phyloP scores from a whole-genome alignment of 2,113 vertebrate species.

The Pangasianodon hypophthalmus region DNA sequence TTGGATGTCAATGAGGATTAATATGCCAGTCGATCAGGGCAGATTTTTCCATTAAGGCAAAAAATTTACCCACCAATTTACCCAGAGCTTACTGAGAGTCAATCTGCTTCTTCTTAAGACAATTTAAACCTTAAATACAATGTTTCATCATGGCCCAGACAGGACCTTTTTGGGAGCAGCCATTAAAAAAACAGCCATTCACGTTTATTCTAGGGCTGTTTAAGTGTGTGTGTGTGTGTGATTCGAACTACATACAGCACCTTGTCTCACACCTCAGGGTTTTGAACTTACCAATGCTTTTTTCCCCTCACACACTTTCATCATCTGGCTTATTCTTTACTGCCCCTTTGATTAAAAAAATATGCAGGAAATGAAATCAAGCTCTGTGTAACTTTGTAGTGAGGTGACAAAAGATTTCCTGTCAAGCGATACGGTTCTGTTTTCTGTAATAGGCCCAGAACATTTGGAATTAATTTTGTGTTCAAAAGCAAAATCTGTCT shows the following conservation, averaged over 20 bases:
- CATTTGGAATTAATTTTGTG: constrained; percentile 39
- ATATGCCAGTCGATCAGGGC: not conserved
- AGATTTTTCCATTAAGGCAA: not conserved
- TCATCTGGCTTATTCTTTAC: not conserved
- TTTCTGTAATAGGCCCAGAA: constrained; percentile 7
- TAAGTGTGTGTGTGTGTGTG: not conserved
- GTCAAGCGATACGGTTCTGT: not conserved
- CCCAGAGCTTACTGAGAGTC: not conserved
- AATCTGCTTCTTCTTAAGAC: not conserved
- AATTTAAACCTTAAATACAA: constrained; percentile 8
- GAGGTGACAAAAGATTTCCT: constrained; percentile 25
- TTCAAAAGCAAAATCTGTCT: constrained; percentile 28
- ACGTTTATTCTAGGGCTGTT: not conserved
- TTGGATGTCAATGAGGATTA: not conserved
- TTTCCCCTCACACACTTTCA: not conserved
- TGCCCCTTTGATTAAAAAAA: not conserved
- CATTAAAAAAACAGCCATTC: not conserved
- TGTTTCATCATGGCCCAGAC: not conserved
- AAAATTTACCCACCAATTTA: not conserved
- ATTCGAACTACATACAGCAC: not conserved
- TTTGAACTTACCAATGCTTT: not conserved
- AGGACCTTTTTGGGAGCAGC: not conserved
- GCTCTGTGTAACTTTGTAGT: not conserved
- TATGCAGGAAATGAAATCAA: constrained; percentile 30
- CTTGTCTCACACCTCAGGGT: not conserved